Evolutionary conservation across 2,113 vertebrate genomes (phyloP).

Genomic region (Podiceps cristatus): DNA sequence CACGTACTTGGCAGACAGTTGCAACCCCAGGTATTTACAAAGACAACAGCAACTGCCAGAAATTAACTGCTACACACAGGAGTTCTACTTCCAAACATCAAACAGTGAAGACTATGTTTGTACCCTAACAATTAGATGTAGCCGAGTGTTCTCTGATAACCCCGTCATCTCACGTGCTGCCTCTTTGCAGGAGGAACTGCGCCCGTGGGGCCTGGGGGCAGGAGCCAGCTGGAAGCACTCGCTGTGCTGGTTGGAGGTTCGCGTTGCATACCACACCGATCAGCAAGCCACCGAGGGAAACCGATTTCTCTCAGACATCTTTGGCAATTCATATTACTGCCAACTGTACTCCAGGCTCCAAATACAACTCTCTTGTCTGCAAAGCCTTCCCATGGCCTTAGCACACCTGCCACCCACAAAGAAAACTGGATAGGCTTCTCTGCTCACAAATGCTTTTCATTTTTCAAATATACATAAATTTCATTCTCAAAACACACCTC

Average conservation of each 20-base stretch:
- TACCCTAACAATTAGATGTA: neutral
- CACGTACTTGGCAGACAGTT: neutral
- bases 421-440: neutral
- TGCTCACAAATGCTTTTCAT: neutral
- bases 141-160: fast-evolving
- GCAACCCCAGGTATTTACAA: neutral
- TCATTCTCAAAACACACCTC: neutral
- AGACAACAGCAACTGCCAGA: neutral
- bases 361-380: neutral
- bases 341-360: neutral
- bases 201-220: neutral
- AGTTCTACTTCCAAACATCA: neutral
- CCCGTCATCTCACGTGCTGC: neutral
- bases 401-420: neutral
- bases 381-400: neutral
- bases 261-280: neutral
- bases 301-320: neutral
- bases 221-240: neutral
- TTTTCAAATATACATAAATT: neutral
- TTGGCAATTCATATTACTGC: neutral
- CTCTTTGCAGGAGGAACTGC: fast-evolving
- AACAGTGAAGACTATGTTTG: neutral
- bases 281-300: neutral
- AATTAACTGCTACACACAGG: neutral
- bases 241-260: neutral